Conservation (phyloP, 2,797 vertebrate species). For the Vespertilio murinus region DNA sequence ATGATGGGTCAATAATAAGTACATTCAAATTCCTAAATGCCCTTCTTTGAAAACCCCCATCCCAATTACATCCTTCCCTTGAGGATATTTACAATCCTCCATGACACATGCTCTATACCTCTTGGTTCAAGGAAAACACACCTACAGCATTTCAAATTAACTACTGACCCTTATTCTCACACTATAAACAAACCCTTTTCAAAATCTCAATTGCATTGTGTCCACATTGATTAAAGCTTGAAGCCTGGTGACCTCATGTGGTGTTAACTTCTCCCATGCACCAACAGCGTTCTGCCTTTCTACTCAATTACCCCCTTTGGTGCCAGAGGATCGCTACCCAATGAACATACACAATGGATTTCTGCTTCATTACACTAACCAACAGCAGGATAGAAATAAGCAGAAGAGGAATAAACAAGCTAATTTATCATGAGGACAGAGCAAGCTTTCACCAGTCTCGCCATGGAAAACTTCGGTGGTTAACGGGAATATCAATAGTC, state of each 20-base stretch:
- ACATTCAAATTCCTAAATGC: constrained; percentile 18
- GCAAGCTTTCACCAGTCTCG: constrained; percentile 69
- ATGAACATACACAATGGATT: constrained; percentile 92
- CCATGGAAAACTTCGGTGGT: constrained; percentile 54
- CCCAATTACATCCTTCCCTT: constrained; percentile 67
- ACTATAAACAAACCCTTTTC: constrained; percentile 85
- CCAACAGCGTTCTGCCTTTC: constrained; percentile 89
- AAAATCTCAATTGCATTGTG: constrained; percentile 86
- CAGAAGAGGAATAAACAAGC: constrained; percentile 91
- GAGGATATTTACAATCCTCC: constrained; percentile 77
- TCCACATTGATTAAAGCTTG: constrained; percentile 88
- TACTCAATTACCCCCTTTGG: constrained; percentile 94
- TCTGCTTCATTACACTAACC: constrained; percentile 96
- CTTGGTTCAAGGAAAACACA: constrained; percentile 78
- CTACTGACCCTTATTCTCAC: constrained; percentile 83
- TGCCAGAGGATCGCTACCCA: constrained; percentile 86
- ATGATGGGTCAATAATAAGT: constrained; percentile 15
- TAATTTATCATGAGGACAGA: constrained; percentile 88
- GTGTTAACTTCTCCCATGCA: constrained; percentile 90
- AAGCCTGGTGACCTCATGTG: constrained; percentile 88
- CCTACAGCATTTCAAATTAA: constrained; percentile 85
- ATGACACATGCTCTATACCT: constrained; percentile 60
- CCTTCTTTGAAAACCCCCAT: constrained; percentile 22
- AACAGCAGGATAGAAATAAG: constrained; percentile 89
- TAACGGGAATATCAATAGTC: constrained; percentile 66